phyloP scores from a whole-genome alignment of 2,888 invertebrate genomes.

The Digitonthophagus gazella region DNA sequence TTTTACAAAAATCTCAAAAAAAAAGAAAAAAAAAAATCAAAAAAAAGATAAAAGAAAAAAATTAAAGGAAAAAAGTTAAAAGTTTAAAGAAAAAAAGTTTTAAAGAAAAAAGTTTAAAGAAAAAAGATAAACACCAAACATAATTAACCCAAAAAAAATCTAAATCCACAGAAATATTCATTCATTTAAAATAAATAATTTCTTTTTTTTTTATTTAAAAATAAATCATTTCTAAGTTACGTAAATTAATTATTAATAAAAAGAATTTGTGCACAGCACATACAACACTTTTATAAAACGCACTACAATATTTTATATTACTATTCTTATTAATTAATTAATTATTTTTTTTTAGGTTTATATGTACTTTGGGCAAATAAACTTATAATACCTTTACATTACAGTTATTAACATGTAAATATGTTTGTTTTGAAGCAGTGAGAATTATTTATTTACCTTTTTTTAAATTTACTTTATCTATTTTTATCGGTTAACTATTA shows the following conservation, averaged over 20 bases:
- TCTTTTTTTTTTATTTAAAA: background rate
- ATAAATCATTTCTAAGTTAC: background rate
- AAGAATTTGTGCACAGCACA: slow-evolving; percentile 34
- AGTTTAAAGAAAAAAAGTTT: slow-evolving; percentile 6
- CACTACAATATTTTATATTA: background rate
- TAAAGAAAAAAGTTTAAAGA: too few species aligned
- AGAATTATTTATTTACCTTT: too few species aligned
- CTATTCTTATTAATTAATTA: too few species aligned
- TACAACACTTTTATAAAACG: slow-evolving; percentile 26
- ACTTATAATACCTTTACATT: background rate
- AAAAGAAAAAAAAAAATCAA: background rate
- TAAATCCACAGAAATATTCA: background rate
- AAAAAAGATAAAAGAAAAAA: background rate
- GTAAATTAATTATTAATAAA: background rate
- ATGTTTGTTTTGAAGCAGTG: background rate
- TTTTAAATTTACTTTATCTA: too few species aligned
- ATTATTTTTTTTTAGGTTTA: background rate
- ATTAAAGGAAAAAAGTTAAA: slow-evolving; percentile 2
- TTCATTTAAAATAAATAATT: background rate
- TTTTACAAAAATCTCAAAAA: background rate
- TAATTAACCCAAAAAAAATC: background rate
- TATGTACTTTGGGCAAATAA: background rate
- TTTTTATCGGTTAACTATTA: too few species aligned
- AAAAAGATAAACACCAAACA: background rate
- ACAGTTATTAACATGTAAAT: too few species aligned